Percentiles rank a stretch among this genome's conserved stretches.
Evolutionary conservation across 2,797 vertebrate species (phyloP).

Genomic region (Aplochiton taeniatus): DNA sequence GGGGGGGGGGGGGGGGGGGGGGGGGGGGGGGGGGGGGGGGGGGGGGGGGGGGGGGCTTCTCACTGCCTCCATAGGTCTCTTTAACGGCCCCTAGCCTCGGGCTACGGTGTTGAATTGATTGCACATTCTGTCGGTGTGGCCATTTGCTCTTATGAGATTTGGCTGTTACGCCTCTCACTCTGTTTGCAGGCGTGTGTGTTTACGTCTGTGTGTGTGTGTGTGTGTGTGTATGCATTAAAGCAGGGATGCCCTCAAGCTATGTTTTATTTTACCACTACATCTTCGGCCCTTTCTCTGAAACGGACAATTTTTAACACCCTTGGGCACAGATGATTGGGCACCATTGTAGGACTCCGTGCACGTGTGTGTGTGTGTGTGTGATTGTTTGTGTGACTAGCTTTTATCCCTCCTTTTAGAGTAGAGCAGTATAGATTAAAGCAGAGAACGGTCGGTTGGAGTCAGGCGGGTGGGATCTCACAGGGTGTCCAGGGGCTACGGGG

Average conservation of each 20-base stretch:
- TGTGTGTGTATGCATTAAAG: constrained; percentile 12
- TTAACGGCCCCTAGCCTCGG: constrained; percentile 58
- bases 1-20: constrained; percentile 35
- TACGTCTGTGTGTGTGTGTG: constrained; percentile 9
- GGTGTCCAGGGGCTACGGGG: too few species aligned
- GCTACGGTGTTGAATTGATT: constrained; percentile 55
- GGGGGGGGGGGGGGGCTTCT: constrained; percentile 44
- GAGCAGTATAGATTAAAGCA: too few species aligned
- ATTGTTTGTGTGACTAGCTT: constrained; percentile 2
- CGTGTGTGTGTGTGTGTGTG: constrained; percentile 8
- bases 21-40: constrained; percentile 42
- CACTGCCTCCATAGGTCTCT: constrained; percentile 64
- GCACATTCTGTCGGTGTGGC: constrained; percentile 39
- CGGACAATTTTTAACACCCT: constrained; percentile 9
- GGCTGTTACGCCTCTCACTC: constrained; percentile 25
- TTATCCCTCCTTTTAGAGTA: too few species aligned
- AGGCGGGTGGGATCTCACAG: too few species aligned
- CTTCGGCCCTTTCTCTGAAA: constrained; percentile 19
- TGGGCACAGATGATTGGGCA: neutral
- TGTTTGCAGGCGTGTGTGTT: constrained; percentile 2
- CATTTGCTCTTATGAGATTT: constrained; percentile 49
- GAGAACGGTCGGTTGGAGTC: too few species aligned
- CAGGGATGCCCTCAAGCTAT: constrained; percentile 19
- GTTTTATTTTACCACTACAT: constrained; percentile 31
- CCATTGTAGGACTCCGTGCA: neutral